Conservation (phyloP, 2,113 vertebrate genomes). For the Tragelaphus buxtoni region DNA sequence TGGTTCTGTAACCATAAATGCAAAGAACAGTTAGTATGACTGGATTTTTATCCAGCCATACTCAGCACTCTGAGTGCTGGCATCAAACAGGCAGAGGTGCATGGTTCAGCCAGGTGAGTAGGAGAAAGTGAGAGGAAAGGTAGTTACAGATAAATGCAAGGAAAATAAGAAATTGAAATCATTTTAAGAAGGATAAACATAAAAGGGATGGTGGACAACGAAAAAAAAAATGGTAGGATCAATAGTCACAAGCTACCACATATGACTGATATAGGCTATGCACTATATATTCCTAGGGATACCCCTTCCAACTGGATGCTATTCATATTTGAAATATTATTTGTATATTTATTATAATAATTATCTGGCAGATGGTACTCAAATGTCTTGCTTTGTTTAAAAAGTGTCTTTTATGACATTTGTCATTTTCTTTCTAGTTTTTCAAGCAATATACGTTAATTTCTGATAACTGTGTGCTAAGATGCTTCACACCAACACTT, state of each 20-base stretch:
- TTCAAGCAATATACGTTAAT: background rate
- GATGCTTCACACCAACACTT: background rate
- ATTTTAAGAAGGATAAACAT: background rate
- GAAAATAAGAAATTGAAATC: background rate
- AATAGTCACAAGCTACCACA: background rate
- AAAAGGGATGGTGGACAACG: background rate
- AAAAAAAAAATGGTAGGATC: background rate
- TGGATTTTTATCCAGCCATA: background rate
- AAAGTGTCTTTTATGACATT: background rate
- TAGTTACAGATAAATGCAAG: background rate
- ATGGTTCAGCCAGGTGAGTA: background rate
- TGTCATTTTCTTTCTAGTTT: background rate
- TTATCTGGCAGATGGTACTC: background rate
- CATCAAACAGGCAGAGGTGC: background rate
- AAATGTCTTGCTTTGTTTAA: background rate
- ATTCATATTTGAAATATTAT: background rate
- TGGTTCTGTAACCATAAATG: background rate
- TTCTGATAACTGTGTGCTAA: background rate
- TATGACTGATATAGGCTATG: background rate
- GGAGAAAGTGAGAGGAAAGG: background rate
- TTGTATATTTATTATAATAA: background rate
- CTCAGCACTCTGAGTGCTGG: background rate
- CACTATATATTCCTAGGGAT: fast-evolving
- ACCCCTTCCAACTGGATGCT: background rate
- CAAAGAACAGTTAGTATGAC: background rate